Percentiles rank a stretch among this genome's conserved stretches.
phyloP scores from a whole-genome alignment of 2,797 vertebrate genomes.

The Propithecus perrieri region DNA sequence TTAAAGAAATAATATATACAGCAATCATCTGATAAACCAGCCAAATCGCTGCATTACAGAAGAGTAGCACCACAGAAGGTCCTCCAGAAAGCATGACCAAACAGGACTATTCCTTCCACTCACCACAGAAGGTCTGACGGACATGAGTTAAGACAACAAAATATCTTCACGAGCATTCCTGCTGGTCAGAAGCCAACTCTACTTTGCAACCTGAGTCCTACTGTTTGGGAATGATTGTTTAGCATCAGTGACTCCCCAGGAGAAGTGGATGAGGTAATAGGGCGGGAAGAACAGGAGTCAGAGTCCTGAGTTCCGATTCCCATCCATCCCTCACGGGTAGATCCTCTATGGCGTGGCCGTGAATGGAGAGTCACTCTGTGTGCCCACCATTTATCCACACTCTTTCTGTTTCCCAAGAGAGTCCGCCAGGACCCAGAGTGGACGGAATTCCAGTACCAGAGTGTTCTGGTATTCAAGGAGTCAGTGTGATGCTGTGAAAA shows the following conservation, averaged over 20 bases:
- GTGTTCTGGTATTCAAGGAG: background rate
- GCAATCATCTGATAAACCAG: background rate
- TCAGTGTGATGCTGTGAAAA: background rate
- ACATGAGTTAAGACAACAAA: background rate
- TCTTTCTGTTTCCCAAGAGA: background rate
- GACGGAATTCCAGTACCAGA: background rate
- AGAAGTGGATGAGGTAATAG: background rate
- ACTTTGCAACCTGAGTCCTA: background rate
- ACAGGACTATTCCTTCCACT: background rate
- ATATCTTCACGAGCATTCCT: background rate
- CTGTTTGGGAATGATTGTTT: background rate
- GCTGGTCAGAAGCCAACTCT: background rate
- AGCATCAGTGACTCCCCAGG: background rate
- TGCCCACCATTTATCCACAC: background rate
- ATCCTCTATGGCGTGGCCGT: background rate
- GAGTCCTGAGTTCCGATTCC: background rate
- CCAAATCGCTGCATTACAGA: background rate
- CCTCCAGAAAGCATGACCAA: background rate
- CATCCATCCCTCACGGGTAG: background rate
- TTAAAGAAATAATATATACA: background rate
- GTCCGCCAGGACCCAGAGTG: background rate
- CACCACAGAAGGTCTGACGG: background rate
- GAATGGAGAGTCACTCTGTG: background rate
- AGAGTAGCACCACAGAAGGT: accelerated
- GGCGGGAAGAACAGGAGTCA: background rate